phyloP scores from a whole-genome alignment of 2,113 vertebrate species.

The Benitochromis conjunctus region DNA sequence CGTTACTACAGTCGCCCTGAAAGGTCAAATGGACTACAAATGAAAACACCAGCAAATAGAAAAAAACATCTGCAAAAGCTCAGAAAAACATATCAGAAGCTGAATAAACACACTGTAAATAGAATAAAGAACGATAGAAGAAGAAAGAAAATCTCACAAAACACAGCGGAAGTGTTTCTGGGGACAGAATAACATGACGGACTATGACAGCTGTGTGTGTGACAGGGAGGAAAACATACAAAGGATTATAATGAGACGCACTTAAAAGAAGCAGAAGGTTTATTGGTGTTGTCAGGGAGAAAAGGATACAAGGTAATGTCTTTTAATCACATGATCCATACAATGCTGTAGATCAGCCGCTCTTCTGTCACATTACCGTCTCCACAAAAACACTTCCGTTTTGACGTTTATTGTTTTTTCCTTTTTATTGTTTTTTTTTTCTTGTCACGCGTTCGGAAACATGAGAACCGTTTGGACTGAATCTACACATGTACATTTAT shows the following conservation, averaged over 20 bases:
- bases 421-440: fast-evolving
- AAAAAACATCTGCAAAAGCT: neutral
- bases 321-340: neutral
- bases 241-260: neutral
- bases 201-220: neutral
- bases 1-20: neutral
- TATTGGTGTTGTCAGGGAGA: neutral
- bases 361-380: neutral
- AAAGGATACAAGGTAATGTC: neutral
- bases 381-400: neutral
- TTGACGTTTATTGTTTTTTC: neutral
- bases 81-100: neutral
- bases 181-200: neutral
- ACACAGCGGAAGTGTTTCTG: neutral
- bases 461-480: too few species aligned
- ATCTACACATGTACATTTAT: too few species aligned
- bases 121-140: neutral
- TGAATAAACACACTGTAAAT: neutral
- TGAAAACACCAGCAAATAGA: neutral
- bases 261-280: neutral
- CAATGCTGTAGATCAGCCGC: neutral
- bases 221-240: neutral
- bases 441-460: too few species aligned
- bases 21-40: neutral
- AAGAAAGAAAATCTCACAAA: neutral